These are phyloP conservation scores for Hormaphis cornu DNA, from an alignment of 1,140 invertebrate genomes.

Conservation along the genomic window DNA sequence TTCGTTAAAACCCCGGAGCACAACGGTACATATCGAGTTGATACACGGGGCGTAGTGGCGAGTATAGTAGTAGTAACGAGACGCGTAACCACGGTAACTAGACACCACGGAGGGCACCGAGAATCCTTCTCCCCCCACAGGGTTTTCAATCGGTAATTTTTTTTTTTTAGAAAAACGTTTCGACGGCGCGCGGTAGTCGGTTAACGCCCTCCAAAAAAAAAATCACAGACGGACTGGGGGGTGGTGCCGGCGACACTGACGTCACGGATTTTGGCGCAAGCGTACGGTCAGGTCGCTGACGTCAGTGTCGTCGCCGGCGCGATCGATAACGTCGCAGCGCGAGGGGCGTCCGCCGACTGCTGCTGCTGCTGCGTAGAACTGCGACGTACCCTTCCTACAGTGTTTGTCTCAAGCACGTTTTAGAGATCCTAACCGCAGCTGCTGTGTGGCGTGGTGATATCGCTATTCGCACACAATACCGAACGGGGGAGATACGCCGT, in stretches of 20 bases:
- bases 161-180: background rate
- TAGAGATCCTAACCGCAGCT: too few relatives aligned
- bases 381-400: background rate
- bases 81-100: conserved; percentile 7
- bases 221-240: conserved; percentile 42
- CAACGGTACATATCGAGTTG: background rate
- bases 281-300: conserved; percentile 36
- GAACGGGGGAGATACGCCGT: background rate
- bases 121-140: too few relatives aligned
- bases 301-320: conserved; percentile 37
- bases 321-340: background rate
- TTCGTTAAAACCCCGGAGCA: background rate
- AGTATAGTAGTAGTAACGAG: background rate
- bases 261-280: conserved; percentile 22
- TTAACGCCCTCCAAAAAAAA: background rate
- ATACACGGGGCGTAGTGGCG: background rate
- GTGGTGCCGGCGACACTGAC: conserved; percentile 46
- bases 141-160: background rate
- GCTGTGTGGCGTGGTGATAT: too few relatives aligned
- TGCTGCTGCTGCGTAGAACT: background rate
- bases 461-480: too few relatives aligned
- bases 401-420: too few relatives aligned
- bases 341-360: background rate
- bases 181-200: background rate
- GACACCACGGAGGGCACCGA: background rate